Conservation (phyloP, 2,888 invertebrate species). For the Muschampia plurimacula region DNA sequence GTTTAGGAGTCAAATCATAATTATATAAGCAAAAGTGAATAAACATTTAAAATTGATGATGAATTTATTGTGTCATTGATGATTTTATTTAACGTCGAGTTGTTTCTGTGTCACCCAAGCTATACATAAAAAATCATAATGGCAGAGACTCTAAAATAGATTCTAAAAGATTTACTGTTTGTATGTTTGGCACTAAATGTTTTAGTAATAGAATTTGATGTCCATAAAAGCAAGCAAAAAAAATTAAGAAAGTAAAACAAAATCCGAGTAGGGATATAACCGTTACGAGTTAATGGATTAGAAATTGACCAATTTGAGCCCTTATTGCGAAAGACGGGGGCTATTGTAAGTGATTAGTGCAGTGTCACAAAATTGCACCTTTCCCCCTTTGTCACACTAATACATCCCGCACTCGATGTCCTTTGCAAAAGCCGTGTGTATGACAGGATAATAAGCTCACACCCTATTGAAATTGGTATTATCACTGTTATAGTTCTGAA, state of each 20-base stretch:
- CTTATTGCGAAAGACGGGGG: slow-evolving; percentile 44
- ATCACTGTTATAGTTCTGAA: slow-evolving; percentile 66
- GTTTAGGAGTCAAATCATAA: too few relatives aligned
- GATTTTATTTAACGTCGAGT: too few relatives aligned
- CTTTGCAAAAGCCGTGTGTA: slow-evolving; percentile 61
- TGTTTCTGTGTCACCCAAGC: too few relatives aligned
- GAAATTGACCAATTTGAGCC: slow-evolving; percentile 48
- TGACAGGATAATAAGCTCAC: slow-evolving; percentile 82
- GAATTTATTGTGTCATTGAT: too few relatives aligned
- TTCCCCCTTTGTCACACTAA: slow-evolving; percentile 45
- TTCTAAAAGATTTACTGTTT: too few relatives aligned
- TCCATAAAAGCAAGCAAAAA: background rate
- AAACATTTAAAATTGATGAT: too few relatives aligned
- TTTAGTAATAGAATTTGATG: background rate
- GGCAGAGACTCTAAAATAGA: too few relatives aligned
- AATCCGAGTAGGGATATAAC: slow-evolving; percentile 8
- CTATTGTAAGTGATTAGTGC: slow-evolving; percentile 50
- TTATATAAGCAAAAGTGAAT: too few relatives aligned
- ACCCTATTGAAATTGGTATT: slow-evolving; percentile 72
- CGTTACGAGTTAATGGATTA: slow-evolving; percentile 42
- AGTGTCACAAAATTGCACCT: slow-evolving; percentile 58
- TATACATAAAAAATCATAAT: too few relatives aligned
- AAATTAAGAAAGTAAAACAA: background rate
- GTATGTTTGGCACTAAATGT: too few relatives aligned
- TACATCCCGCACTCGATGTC: slow-evolving; percentile 52